Evolutionary conservation across 2,113 vertebrate species (phyloP).

Genomic region (Coptodon rendalli): DNA sequence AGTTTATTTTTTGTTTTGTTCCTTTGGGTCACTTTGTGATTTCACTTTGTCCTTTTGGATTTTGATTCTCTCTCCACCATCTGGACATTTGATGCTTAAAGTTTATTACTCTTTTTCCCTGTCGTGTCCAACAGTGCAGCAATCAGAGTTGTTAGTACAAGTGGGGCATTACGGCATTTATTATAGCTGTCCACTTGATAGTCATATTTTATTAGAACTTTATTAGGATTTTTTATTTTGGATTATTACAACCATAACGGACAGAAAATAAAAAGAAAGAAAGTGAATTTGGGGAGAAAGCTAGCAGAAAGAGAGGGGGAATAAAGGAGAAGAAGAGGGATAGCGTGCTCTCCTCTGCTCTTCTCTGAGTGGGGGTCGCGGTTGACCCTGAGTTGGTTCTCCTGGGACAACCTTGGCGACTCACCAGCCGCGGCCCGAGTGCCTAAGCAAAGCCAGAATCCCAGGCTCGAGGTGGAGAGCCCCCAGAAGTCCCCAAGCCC

Average conservation of each 20-base stretch:
- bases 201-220: not conserved
- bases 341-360: not conserved
- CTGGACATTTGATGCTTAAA: not conserved
- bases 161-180: not conserved
- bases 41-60: not conserved
- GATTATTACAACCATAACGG: not conserved
- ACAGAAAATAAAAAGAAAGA: not conserved
- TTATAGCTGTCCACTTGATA: not conserved
- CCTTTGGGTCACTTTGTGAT: not conserved
- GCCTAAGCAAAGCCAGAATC: not conserved
- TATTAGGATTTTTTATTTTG: not conserved
- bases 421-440: not conserved
- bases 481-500: not conserved
- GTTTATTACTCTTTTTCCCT: not conserved
- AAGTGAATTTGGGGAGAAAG: not conserved
- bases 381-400: not conserved
- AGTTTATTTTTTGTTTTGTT: not conserved
- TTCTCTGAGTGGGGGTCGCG: fast-evolving
- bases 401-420: not conserved
- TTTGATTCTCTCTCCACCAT: not conserved
- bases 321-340: not conserved
- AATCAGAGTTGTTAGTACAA: not conserved
- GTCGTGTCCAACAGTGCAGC: not conserved
- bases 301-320: not conserved
- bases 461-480: not conserved